phyloP scores from a whole-genome alignment of 2,888 invertebrate species.

The Pteria penguin region DNA sequence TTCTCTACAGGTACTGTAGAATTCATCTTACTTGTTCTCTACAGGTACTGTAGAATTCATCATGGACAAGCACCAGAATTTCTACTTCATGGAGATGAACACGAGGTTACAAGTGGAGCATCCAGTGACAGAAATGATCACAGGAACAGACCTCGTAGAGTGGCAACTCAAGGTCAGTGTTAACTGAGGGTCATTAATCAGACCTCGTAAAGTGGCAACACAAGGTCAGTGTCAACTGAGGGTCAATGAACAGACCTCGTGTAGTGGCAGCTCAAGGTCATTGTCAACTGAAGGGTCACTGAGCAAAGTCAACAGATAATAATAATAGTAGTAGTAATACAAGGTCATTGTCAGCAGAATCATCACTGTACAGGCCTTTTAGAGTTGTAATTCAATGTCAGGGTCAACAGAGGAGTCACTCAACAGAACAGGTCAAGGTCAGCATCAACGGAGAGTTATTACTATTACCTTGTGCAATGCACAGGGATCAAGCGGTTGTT shows the following conservation, averaged over 20 bases:
- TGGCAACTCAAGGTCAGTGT: constrained; percentile 88
- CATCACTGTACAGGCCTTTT: neutral
- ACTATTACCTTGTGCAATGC: too few species aligned
- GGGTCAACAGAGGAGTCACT: too few species aligned
- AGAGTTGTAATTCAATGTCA: neutral
- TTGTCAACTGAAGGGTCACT: too few species aligned
- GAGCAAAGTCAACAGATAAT: too few species aligned
- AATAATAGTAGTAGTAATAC: too few species aligned
- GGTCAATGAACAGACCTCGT: constrained; percentile 83
- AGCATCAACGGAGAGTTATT: too few species aligned
- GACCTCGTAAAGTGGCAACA: constrained; percentile 94
- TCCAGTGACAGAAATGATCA: constrained; percentile 95
- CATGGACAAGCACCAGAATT: constrained; percentile 91
- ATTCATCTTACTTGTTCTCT: constrained; percentile 9
- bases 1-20: too few species aligned
- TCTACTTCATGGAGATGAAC: constrained; percentile 99
- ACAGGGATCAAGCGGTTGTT: too few species aligned
- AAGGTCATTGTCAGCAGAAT: neutral
- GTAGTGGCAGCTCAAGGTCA: constrained; percentile 92
- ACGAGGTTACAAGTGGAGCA: constrained; percentile 85
- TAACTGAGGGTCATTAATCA: neutral
- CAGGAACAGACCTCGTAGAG: constrained; percentile 96
- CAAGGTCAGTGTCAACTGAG: constrained; percentile 69
- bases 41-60: constrained; percentile 98
- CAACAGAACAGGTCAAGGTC: too few species aligned